Evolutionary conservation across 2,888 invertebrate species (phyloP).

Genomic region (Thecophora atra): DNA sequence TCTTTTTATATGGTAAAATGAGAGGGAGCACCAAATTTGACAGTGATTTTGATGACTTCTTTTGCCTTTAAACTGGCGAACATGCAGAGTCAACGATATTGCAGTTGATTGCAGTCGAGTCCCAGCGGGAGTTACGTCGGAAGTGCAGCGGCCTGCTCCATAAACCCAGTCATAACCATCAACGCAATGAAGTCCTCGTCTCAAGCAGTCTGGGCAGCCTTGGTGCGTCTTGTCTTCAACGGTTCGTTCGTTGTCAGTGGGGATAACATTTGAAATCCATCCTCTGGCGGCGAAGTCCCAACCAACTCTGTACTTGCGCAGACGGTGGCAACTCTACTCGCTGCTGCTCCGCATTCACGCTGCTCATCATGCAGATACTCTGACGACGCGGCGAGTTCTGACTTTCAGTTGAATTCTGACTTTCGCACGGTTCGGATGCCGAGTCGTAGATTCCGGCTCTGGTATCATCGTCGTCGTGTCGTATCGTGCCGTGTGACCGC

Average conservation of each 20-base stretch:
- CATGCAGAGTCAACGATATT: not conserved
- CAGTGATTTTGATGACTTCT: too few species aligned
- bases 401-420: slow-evolving; percentile 34
- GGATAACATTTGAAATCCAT: slow-evolving; percentile 10
- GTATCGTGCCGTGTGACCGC: not conserved
- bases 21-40: too few species aligned
- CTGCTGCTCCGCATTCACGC: slow-evolving; percentile 5
- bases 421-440: slow-evolving; percentile 30
- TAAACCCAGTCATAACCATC: not conserved
- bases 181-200: not conserved
- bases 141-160: not conserved
- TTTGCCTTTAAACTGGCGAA: too few species aligned
- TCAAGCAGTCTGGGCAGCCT: not conserved
- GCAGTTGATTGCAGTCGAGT: not conserved
- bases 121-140: too few species aligned
- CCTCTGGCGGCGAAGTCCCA: slow-evolving; percentile 1
- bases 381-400: not conserved
- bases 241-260: not conserved
- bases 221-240: slow-evolving; percentile 1
- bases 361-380: slow-evolving; percentile 27
- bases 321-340: slow-evolving; percentile 26
- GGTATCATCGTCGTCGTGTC: not conserved
- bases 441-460: slow-evolving; percentile 3
- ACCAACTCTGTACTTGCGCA: slow-evolving; percentile 29
- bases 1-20: too few species aligned